A percentile compares a stretch with the other conserved stretches of the same genome.
Evolutionary conservation across 2,888 invertebrate genomes (phyloP).

Genomic region (Drosophila yooni): DNA sequence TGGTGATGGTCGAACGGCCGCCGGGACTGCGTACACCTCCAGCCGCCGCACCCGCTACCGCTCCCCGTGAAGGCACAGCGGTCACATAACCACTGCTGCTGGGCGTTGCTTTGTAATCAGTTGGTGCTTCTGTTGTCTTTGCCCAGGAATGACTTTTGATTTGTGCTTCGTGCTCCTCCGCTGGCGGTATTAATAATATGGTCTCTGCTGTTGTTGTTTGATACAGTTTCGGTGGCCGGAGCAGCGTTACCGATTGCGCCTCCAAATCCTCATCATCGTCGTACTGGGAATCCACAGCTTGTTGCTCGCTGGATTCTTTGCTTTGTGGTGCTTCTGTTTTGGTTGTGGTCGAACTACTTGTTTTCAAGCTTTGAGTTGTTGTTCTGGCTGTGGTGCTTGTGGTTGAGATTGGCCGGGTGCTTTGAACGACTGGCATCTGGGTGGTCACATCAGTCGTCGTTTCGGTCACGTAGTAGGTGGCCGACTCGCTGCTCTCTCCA

Average conservation of each 20-base stretch:
- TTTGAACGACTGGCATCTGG: conserved; percentile 41
- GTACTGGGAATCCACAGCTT: conserved; percentile 54
- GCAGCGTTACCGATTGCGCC: conserved; percentile 74
- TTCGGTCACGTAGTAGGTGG: conserved; percentile 82
- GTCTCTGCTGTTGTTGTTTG: conserved; percentile 83
- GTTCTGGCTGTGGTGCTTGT: conserved; percentile 31
- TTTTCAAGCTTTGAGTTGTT: conserved; percentile 24
- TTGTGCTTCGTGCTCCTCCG: conserved; percentile 83
- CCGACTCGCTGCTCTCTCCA: conserved; percentile 63
- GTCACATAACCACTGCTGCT: conserved; percentile 35
- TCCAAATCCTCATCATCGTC: conserved; percentile 82
- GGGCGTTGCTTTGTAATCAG: conserved; percentile 53
- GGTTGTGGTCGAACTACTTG: conserved; percentile 23
- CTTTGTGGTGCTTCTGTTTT: conserved; percentile 39
- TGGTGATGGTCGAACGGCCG: conserved; percentile 88
- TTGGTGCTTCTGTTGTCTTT: conserved; percentile 45
- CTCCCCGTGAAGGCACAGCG: conserved; percentile 28
- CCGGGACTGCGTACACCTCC: conserved; percentile 76
- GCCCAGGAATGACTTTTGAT: conserved; percentile 78
- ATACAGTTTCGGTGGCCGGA: conserved; percentile 64
- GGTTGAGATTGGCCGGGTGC: conserved; percentile 39
- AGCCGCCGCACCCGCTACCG: conserved; percentile 2
- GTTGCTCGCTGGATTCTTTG: conserved; percentile 52
- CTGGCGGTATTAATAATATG: conserved; percentile 84
- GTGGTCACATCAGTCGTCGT: conserved; percentile 65